Evolutionary conservation across 2,113 vertebrate species (phyloP).

Genomic region (Chaetops frenatus): DNA sequence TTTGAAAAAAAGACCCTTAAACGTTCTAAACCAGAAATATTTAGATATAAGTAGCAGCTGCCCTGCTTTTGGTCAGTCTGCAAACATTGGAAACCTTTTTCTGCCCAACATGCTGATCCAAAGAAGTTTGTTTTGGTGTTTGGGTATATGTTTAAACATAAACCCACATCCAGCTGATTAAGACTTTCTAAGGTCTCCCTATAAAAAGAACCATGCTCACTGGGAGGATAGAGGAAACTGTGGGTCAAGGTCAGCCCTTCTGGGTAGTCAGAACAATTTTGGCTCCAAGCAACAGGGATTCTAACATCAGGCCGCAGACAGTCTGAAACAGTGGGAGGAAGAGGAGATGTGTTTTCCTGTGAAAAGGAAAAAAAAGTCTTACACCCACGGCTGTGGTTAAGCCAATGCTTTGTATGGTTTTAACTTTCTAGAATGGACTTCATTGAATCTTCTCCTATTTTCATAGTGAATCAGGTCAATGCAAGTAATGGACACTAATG

Average conservation of each 20-base stretch:
- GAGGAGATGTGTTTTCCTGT: constrained; percentile 66
- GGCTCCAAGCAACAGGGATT: constrained; percentile 72
- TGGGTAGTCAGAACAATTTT: constrained; percentile 81
- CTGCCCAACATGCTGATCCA: constrained; percentile 7
- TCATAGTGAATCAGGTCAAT: constrained; percentile 67
- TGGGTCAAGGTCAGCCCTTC: constrained; percentile 60
- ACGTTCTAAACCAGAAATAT: constrained; percentile 33
- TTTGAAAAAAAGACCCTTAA: constrained; percentile 15
- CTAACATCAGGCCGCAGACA: constrained; percentile 90
- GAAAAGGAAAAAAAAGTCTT: constrained; percentile 46
- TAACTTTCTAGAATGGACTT: constrained; percentile 66
- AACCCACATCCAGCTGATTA: constrained; percentile 77
- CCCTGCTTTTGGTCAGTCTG: background rate
- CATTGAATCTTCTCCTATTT: constrained; percentile 67
- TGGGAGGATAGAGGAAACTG: constrained; percentile 87
- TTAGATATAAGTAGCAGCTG: background rate
- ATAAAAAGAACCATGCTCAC: constrained; percentile 78
- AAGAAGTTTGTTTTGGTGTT: constrained; percentile 56
- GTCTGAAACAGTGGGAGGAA: constrained; percentile 70
- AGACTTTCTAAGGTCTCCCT: constrained; percentile 67
- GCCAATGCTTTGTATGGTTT: constrained; percentile 46
- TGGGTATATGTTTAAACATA: constrained; percentile 69
- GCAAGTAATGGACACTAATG: constrained; percentile 29
- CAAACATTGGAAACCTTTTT: constrained; percentile 25
- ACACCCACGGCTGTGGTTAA: constrained; percentile 68